Evolutionary conservation across 2,888 invertebrate species (phyloP), one percentile per base, ranked within the genome.

Genomic region (Blastobasis adustella): DNA sequence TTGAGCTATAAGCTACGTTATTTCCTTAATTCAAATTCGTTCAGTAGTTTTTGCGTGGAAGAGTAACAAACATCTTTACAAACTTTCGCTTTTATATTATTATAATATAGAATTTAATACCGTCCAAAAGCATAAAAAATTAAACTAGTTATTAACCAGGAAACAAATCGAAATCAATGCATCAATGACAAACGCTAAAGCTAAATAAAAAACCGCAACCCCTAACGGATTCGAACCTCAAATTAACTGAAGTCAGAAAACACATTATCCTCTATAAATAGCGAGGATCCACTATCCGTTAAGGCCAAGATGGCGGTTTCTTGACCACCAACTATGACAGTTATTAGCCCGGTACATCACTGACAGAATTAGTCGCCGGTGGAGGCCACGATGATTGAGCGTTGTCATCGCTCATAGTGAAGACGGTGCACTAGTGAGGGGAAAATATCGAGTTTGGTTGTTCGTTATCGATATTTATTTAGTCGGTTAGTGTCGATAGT

Each of bases 341-440:
- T 45, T 40, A 40, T 10, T 49, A 8, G 8, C 40, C 7, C 49
- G 38, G 49, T 49, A 45, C 39, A 49, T 49, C 45, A 6, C 51
- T 60, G 59, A 61, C 59, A 64, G 62, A 65, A 54, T 53, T 67
- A 62, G 67, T 59, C 51, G 60, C 54, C 55, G 65, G 64, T 67
- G 66, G 69, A 64, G 64, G 65, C 46, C 53, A 48, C 50, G 52
- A 71, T 79, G 80, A 80, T 78, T 62, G 75, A 79, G 71, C 68
- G 75, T 67, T 69, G 66, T 69, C 75, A 79, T 79, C 73, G 66
- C 66, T 78, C 76, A 73, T 62, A 64, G 62, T 59, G 61, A 60
- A 54, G 54, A 39, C 57, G 49, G 46, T 49, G 47, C 49, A 49
- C 47, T 37, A 50, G 47, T 23, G 23, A 23, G 23, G 23, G 23